Evolutionary conservation across 2,113 vertebrate species (phyloP).

Genomic region (Lophotis ruficrista): DNA sequence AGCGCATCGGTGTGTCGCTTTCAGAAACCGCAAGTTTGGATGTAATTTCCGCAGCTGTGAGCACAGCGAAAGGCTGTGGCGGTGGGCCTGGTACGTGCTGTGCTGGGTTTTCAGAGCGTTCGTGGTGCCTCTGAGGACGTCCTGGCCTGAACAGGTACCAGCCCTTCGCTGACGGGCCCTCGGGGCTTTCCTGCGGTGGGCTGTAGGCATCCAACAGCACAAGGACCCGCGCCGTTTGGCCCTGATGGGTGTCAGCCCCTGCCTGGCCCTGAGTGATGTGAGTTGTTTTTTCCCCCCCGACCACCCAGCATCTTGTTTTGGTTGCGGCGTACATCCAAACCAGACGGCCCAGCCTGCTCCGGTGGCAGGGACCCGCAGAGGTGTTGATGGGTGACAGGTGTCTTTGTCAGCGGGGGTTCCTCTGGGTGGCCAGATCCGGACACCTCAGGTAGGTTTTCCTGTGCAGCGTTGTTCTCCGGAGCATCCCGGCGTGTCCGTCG

Average conservation of each 20-base stretch:
- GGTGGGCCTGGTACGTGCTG: background rate
- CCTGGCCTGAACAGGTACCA: background rate
- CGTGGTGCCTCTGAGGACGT: background rate
- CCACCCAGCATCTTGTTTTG: rapidly evolving
- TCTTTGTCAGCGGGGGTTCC: too few relatives aligned
- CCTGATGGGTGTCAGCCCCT: background rate
- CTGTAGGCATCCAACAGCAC: background rate
- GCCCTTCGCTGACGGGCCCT: background rate
- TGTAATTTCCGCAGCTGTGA: background rate
- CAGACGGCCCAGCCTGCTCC: rapidly evolving
- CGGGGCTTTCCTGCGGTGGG: background rate
- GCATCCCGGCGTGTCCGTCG: rapidly evolving
- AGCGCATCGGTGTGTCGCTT: rapidly evolving
- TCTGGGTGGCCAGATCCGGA: background rate
- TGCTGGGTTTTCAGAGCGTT: background rate
- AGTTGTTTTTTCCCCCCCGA: background rate
- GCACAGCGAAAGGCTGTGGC: background rate
- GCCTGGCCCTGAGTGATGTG: background rate
- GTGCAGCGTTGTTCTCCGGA: background rate
- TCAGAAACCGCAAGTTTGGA: rapidly evolving
- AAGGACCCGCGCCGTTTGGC: background rate
- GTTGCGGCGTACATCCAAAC: background rate
- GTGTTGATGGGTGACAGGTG: rapidly evolving
- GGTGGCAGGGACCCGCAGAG: background rate
- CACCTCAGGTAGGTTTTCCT: background rate